Evolutionary conservation across 2,113 vertebrate species (phyloP), one percentile per base, ranked within the genome.

Genomic region (Kryptolebias marmoratus): DNA sequence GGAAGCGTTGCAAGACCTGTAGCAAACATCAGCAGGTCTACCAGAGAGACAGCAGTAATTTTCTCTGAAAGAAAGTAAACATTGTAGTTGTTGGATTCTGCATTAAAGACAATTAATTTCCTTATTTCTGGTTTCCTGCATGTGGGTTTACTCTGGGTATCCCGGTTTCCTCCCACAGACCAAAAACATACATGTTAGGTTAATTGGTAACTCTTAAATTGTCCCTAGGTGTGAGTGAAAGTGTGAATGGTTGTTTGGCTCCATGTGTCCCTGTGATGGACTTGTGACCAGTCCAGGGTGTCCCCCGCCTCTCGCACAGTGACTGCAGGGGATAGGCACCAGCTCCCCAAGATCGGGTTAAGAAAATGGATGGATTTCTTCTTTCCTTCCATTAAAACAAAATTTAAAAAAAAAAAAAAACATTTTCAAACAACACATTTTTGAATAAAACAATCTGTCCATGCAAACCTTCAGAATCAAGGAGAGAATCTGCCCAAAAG

Each of bases 391-490:
- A n/a, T 42, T 42, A n/a, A 42, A 60, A 39, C 8, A 16, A 60
- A 42, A 36, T 22, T 22, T 22, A 22, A 22, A 22, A 22, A 22
- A 22, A 22, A 22, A 22, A 16, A 36, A 31, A 18, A 42, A 57
- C 2, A 0, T 31, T 14, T 55, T 14, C 30, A 55, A 27, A 12
- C 27, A 28, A 30, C 53, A 8, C 11, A 56, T 30, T 57, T 57
- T 57, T 15, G 3, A 57, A 42, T 16, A 16, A 15, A 7, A 57
- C 2, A 32, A 57, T 14, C 54, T 2, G 30, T 31, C 16, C 14
- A 42, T 39, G 12, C 57, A 42, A 58, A 58, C 56, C 56, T 39
- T 58, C 31, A n/a, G 15, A 52, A 52, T 52, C 49, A 52, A 52
- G 16, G 16, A n/a, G 49, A n/a, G n/a, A 49, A n/a, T n/a, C 49